These are phyloP conservation scores for Mimas tiliae DNA, from an alignment of 2,888 invertebrate genomes.

Conservation along the genomic window DNA sequence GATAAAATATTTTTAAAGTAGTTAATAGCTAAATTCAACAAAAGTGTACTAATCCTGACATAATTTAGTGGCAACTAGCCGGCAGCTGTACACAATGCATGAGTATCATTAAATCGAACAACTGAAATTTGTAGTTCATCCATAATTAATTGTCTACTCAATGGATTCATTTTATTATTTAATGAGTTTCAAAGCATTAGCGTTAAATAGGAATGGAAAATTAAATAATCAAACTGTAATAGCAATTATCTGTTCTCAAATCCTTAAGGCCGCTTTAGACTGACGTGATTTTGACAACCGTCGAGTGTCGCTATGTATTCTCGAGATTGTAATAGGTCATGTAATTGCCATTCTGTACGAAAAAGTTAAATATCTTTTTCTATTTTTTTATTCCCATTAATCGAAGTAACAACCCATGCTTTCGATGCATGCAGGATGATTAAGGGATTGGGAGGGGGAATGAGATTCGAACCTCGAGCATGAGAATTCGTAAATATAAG, in stretches of 20 bases:
- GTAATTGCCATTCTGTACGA: too few relatives aligned
- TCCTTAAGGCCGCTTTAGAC: too few relatives aligned
- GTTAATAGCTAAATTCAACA: background rate
- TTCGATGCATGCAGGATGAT: too few relatives aligned
- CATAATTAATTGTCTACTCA: constrained; percentile 24
- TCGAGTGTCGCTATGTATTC: too few relatives aligned
- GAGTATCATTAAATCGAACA: constrained; percentile 15
- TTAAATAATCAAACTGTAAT: background rate
- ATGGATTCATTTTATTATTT: constrained; percentile 8
- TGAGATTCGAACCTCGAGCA: too few relatives aligned
- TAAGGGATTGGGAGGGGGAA: too few relatives aligned
- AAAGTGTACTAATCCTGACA: constrained; percentile 27
- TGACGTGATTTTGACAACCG: too few relatives aligned
- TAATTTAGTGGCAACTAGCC: constrained; percentile 21
- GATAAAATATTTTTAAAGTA: background rate
- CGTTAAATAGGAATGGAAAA: constrained; percentile 1
- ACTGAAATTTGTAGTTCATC: constrained; percentile 22
- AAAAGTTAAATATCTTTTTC: too few relatives aligned
- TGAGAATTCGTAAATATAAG: background rate
- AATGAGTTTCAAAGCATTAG: constrained; percentile 1
- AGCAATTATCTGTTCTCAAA: too few relatives aligned
- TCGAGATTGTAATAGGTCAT: too few relatives aligned
- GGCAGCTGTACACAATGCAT: constrained; percentile 21
- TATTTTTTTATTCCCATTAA: too few relatives aligned
- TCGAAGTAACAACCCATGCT: too few relatives aligned